Conservation (phyloP, 2,113 vertebrate genomes). For the Edolisoma coerulescens region DNA sequence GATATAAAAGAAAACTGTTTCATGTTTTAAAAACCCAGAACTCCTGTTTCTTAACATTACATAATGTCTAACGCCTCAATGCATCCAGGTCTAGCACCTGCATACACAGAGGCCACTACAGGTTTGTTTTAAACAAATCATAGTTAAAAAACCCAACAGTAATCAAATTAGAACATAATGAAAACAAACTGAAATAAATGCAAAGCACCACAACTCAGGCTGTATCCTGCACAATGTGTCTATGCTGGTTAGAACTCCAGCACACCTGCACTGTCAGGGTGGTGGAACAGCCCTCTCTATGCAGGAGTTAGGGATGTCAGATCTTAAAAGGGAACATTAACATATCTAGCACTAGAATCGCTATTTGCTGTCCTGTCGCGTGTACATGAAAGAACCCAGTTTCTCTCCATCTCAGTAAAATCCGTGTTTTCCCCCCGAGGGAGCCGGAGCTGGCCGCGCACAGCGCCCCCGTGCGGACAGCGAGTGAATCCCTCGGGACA, state of each 20-base stretch:
- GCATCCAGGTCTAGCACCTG: not conserved
- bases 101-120: not conserved
- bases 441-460: not conserved
- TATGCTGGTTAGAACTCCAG: not conserved
- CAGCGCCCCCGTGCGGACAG: conserved; percentile 17
- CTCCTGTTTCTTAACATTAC: not conserved
- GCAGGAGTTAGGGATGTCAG: not conserved
- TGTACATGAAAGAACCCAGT: accelerated
- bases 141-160: not conserved
- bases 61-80: not conserved
- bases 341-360: not conserved
- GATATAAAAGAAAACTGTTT: not conserved
- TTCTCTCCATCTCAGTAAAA: accelerated
- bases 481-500: not conserved
- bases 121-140: not conserved
- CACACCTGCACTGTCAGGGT: not conserved
- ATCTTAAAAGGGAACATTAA: not conserved
- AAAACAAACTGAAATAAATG: not conserved
- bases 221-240: not conserved
- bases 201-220: not conserved
- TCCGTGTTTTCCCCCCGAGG: not conserved
- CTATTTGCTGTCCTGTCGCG: too few species aligned
- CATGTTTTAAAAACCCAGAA: not conserved
- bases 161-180: not conserved
- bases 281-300: not conserved